Evolutionary conservation across 2,888 invertebrate species (phyloP).

Genomic region (Harpalus rubripes): DNA sequence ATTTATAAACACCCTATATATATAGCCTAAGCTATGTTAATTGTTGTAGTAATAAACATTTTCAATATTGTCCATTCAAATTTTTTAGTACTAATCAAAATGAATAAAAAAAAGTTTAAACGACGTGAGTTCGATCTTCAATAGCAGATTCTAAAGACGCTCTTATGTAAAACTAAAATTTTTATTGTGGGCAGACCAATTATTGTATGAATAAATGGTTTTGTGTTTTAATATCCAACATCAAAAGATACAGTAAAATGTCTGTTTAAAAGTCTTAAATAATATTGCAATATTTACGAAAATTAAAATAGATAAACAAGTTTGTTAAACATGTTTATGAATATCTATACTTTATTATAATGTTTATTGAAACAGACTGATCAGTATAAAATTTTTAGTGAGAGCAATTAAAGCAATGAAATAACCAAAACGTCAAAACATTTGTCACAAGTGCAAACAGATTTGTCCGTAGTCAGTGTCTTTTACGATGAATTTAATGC

Average conservation of each 20-base stretch:
- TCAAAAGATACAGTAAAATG: not conserved
- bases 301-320: not conserved
- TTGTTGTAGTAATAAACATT: no score
- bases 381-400: constrained; percentile 6
- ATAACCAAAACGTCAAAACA: constrained; percentile 51
- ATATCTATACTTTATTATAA: not conserved
- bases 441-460: constrained; percentile 59
- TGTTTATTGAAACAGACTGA: not conserved
- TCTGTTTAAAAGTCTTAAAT: no score
- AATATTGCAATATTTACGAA: not conserved
- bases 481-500: constrained; percentile 63
- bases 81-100: no score
- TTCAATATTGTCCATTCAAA: no score
- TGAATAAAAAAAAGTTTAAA: no score
- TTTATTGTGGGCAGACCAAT: no score
- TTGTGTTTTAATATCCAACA: not conserved
- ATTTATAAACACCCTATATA: no score
- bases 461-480: constrained; percentile 61
- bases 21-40: no score
- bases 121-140: no score
- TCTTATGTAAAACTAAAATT: no score
- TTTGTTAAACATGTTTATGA: not conserved
- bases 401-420: constrained; percentile 34
- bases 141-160: no score
- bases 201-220: no score